phyloP scores from a whole-genome alignment of 2,113 vertebrate genomes.

The Platichthys stellatus region DNA sequence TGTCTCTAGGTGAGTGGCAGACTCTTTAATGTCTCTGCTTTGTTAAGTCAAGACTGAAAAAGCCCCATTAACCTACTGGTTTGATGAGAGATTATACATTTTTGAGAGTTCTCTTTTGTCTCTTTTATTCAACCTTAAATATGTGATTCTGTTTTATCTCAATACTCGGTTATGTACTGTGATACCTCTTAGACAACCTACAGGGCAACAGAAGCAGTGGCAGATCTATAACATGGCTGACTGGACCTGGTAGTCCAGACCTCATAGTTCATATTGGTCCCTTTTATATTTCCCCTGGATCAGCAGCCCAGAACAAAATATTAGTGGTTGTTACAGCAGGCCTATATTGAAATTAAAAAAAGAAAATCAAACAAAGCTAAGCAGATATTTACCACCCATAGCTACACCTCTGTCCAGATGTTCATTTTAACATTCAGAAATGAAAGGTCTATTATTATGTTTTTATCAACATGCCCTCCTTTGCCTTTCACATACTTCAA shows the following conservation, averaged over 20 bases:
- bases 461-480: neutral
- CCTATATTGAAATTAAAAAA: no score
- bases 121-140: neutral
- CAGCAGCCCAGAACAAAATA: neutral
- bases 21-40: no score
- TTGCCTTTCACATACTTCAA: neutral
- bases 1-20: no score
- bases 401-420: no score
- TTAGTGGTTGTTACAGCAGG: no score
- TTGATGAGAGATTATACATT: slow-evolving; percentile 5
- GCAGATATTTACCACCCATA: no score
- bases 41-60: neutral
- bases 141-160: neutral
- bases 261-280: neutral
- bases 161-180: neutral
- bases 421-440: neutral
- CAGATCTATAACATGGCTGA: neutral
- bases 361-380: no score
- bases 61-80: slow-evolving; percentile 41
- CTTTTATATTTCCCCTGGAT: neutral
- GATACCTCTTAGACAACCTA: neutral
- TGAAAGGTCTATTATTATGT: neutral
- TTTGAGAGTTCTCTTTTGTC: no score
- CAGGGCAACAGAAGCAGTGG: neutral
- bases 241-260: no score